Percentiles rank a stretch among this genome's conserved stretches.
phyloP scores from a whole-genome alignment of 2,888 invertebrate genomes.

The Drosophila quinaria region DNA sequence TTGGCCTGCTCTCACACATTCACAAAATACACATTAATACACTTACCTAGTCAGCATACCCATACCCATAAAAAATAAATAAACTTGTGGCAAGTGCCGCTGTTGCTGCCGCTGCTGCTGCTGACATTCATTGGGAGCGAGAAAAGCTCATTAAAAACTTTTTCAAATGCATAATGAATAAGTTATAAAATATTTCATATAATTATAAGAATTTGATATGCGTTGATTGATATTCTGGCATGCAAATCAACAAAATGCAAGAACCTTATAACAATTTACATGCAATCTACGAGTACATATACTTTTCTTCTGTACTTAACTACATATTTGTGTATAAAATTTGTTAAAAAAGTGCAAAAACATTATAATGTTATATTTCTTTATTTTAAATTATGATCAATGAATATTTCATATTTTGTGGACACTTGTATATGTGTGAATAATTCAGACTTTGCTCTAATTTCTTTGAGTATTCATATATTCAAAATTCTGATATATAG shows the following conservation, averaged over 20 bases:
- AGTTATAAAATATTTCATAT: constrained; percentile 46
- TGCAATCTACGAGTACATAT: constrained; percentile 20
- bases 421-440: background rate
- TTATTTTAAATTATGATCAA: background rate
- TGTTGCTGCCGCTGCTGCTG: constrained; percentile 21
- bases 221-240: constrained; percentile 42
- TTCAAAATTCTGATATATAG: too few relatives aligned
- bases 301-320: background rate
- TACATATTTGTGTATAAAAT: background rate
- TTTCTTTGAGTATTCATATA: too few relatives aligned
- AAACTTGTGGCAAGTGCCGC: constrained; percentile 35
- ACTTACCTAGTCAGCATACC: constrained; percentile 65
- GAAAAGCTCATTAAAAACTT: constrained; percentile 59
- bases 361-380: background rate
- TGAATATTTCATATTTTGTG: background rate
- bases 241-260: constrained; percentile 38
- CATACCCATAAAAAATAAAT: constrained; percentile 37
- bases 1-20: constrained; percentile 30
- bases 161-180: constrained; percentile 52
- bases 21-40: constrained; percentile 11
- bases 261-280: constrained; percentile 3
- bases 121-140: constrained; percentile 47
- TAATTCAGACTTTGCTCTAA: background rate
- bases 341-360: too few relatives aligned
- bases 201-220: constrained; percentile 17